Base-by-base conservation (phyloP, 2,113 vertebrate species). In the Zapornia atra region DNA sequence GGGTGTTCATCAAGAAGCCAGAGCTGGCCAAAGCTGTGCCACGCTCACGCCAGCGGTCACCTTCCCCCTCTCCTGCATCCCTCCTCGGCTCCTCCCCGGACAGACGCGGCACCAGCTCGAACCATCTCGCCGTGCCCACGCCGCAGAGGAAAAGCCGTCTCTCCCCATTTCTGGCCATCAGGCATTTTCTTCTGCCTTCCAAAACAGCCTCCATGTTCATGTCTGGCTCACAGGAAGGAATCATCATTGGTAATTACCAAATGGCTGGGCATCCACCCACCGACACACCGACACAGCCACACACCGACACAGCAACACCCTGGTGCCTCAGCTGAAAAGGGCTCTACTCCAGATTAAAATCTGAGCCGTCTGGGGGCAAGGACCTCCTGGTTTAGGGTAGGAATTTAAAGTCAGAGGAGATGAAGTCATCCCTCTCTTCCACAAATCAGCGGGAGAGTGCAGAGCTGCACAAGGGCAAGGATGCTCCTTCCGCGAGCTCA, bases 141-240 rank as follows among this genome's bases (percentile, higher is more conserved):
- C 46, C 31, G 4, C 95, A 51, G 72, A 65, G 95, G 59, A 87
- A 80, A 60, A 92, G 69, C 33, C 97, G 96, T 31, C 95, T 97
- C 70, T 97, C 97, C 56, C 97, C 96, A 0, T 97, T 98, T n/a
- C 97, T 98, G 73, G 96, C 98, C 42, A 94, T 97, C 91, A 98
- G 97, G 78, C 96, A 96, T 59, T 98, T 98, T 91, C 97, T 98
- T 11, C 96, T 98, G 83, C 97, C 97, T n/a, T 97, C 97, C 59
- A 96, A 97, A 91, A 96, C 92, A 3, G 98, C 98, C 28, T 98
- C 98, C 83, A 98, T 98, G 98, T 99, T 99, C 83, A 98, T 99
- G 96, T 96, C 97, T 1, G 98, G 98, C 48, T 97, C 97, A 31
- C 95, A 94, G 71, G 94, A 97, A 60, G 97, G 85, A 20, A 98